Conservation (phyloP, 1,140 invertebrate genomes). For the Drosophila kikkawai region DNA sequence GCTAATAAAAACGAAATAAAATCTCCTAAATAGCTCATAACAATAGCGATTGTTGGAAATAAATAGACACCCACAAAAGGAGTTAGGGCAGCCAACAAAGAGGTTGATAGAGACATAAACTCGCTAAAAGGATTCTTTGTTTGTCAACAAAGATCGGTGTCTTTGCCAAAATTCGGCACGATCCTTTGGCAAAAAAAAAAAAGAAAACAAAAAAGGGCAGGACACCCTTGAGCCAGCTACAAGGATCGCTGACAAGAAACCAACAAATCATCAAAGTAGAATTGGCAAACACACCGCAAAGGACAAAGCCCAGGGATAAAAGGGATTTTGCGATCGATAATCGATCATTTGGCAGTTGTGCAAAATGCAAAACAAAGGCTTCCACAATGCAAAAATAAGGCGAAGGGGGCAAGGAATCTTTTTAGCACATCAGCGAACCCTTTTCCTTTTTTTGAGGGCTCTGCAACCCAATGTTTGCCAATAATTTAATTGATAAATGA, state of each 20-base stretch:
- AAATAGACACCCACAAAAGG: constrained; percentile 59
- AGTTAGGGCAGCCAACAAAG: constrained; percentile 31
- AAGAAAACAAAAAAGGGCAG: constrained; percentile 12
- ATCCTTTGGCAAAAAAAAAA: constrained; percentile 33
- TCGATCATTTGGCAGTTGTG: constrained; percentile 80
- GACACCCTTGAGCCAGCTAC: constrained; percentile 27
- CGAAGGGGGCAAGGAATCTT: constrained; percentile 13
- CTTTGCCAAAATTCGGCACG: constrained; percentile 70
- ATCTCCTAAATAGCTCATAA: constrained; percentile 51
- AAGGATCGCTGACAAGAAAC: constrained; percentile 67
- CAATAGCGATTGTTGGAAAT: constrained; percentile 29
- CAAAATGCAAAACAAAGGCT: constrained; percentile 43
- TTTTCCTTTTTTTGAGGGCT: constrained; percentile 35
- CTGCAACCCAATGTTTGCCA: constrained; percentile 80
- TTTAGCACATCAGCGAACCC: constrained; percentile 33
- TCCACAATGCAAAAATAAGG: constrained; percentile 25
- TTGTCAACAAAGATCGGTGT: constrained; percentile 57
- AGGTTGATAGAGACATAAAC: constrained; percentile 53
- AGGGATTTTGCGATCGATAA: constrained; percentile 55
- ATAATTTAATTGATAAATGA: constrained; percentile 85
- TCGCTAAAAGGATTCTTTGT: constrained; percentile 45
- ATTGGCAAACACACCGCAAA: constrained; percentile 78
- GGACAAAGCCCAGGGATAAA: constrained; percentile 36
- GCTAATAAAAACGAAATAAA: constrained; percentile 57
- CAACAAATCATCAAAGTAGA: constrained; percentile 77